Percentiles rank a stretch among this genome's conserved stretches.
Evolutionary conservation across 2,797 vertebrate genomes (phyloP).

Genomic region (Sciaenops ocellatus): DNA sequence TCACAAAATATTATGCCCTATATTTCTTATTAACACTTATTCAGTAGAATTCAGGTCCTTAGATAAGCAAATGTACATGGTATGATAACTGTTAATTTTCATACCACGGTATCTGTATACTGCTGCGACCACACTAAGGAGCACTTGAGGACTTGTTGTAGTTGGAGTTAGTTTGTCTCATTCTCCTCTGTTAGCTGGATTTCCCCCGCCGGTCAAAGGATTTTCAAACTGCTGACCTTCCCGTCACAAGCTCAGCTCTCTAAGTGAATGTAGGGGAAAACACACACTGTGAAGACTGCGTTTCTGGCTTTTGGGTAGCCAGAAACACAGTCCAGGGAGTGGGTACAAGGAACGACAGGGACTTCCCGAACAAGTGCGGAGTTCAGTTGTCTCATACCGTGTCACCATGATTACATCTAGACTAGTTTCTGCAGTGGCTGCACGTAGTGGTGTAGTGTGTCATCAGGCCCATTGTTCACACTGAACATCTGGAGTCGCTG

Average conservation of each 20-base stretch:
- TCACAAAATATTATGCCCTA: too few relatives aligned
- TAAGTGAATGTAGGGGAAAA: conserved; percentile 16
- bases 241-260: conserved; percentile 42
- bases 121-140: background rate
- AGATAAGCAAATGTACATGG: too few relatives aligned
- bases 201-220: conserved; percentile 40
- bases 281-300: background rate
- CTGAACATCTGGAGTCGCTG: conserved; percentile 37
- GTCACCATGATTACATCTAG: background rate
- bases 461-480: conserved; percentile 24
- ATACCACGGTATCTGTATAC: too few relatives aligned
- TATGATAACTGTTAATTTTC: too few relatives aligned
- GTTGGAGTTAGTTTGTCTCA: background rate
- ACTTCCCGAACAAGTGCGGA: conserved; percentile 33
- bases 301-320: background rate
- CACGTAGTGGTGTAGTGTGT: conserved; percentile 1
- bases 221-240: conserved; percentile 56
- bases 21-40: too few relatives aligned
- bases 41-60: too few relatives aligned
- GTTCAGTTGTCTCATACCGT: background rate
- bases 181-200: conserved; percentile 18
- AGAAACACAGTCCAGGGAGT: conserved; percentile 8
- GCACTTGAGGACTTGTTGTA: background rate
- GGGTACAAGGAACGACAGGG: conserved; percentile 11
- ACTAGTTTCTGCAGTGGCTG: background rate